Conservation (phyloP, 2,113 vertebrate genomes). For the Illadopsis cleaveri region DNA sequence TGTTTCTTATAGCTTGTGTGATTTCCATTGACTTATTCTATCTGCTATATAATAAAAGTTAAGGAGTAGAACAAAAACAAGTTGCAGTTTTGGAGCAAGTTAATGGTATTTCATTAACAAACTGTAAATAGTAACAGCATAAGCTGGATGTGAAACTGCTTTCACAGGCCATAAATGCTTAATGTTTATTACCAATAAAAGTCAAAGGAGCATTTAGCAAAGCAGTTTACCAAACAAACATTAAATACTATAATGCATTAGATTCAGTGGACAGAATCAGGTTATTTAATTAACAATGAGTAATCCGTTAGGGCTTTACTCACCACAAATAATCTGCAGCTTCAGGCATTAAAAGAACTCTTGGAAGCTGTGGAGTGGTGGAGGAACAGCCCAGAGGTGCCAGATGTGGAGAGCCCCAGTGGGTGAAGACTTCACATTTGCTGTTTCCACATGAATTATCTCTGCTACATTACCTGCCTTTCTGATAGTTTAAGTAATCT, state of each 20-base stretch:
- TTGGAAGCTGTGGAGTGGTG: background rate
- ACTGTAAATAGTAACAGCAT: constrained; percentile 81
- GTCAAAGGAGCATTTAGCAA: constrained; percentile 83
- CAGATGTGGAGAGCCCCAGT: background rate
- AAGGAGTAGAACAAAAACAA: constrained; percentile 74
- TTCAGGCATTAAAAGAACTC: background rate
- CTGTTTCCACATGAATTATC: background rate
- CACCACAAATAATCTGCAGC: constrained; percentile 71
- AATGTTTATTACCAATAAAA: constrained; percentile 86
- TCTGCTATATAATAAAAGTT: constrained; percentile 63
- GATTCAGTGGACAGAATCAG: constrained; percentile 77
- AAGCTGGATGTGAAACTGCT: constrained; percentile 73
- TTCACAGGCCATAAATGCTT: constrained; percentile 84
- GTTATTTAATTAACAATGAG: constrained; percentile 81
- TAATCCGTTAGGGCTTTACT: constrained; percentile 73
- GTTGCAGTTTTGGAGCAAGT: constrained; percentile 71
- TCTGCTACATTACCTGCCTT: background rate
- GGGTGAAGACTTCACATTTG: background rate
- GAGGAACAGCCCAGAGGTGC: background rate
- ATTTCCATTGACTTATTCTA: constrained; percentile 59
- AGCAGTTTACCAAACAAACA: constrained; percentile 83
- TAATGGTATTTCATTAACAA: constrained; percentile 80
- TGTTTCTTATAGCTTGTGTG: background rate
- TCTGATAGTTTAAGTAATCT: background rate
- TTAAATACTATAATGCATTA: constrained; percentile 82